Percentiles rank a stretch among this genome's conserved stretches.
Conservation (phyloP, 2,797 vertebrate species). For the Poeciliopsis presidionis region DNA sequence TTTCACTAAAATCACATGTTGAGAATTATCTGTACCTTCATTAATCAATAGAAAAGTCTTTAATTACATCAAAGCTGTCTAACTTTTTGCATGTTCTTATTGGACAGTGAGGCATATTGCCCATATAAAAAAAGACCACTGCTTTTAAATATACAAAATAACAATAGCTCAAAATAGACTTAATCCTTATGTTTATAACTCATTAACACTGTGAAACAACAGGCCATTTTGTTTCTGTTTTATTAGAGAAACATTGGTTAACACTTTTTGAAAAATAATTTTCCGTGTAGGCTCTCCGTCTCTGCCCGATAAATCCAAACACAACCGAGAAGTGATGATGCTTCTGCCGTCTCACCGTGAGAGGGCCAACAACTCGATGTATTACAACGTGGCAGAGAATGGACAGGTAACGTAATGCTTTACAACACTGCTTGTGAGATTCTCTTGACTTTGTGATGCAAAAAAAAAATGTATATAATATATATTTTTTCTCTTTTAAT, state of each 20-base stretch:
- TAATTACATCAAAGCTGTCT: not conserved
- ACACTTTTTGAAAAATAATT: not conserved
- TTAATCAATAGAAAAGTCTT: not conserved
- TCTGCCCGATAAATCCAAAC: slow-evolving; percentile 96
- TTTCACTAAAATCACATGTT: not conserved
- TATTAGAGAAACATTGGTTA: not conserved
- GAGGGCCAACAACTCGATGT: slow-evolving; percentile 94
- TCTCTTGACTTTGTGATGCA: not conserved
- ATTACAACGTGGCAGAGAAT: slow-evolving; percentile 91
- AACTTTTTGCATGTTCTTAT: not conserved
- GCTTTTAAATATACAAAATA: not conserved
- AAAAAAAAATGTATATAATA: not conserved
- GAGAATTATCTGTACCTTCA: not conserved
- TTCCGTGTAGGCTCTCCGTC: slow-evolving; percentile 89
- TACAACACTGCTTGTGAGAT: not conserved
- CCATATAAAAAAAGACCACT: not conserved
- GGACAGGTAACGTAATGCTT: slow-evolving; percentile 87
- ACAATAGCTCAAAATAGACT: not conserved
- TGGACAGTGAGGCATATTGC: not conserved
- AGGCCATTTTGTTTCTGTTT: not conserved
- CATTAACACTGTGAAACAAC: not conserved
- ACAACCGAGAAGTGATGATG: slow-evolving; percentile 95
- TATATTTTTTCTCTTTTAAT: not conserved
- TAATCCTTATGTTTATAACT: not conserved
- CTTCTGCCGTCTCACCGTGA: slow-evolving; percentile 93